phyloP scores from a whole-genome alignment of 2,888 invertebrate species.

The Timema cristinae region DNA sequence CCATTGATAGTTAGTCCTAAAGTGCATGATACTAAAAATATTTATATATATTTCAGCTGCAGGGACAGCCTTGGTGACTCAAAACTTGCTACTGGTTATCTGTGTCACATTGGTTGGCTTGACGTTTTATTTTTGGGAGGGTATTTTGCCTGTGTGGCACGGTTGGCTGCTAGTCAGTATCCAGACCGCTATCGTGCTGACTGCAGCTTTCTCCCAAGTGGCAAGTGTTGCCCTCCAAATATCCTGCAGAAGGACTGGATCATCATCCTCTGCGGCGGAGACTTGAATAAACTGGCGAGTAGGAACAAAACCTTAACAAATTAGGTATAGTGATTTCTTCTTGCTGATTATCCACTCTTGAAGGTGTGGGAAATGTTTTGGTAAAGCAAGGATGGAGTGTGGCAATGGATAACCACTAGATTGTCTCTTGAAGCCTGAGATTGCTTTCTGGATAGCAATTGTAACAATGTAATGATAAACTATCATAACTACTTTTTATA shows the following conservation, averaged over 20 bases:
- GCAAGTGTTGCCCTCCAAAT: constrained; percentile 44
- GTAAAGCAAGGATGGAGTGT: neutral
- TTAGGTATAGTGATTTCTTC: neutral
- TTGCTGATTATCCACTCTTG: too few species aligned
- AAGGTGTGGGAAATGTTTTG: too few species aligned
- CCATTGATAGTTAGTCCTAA: too few species aligned
- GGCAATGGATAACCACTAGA: neutral
- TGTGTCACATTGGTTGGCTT: constrained; percentile 42
- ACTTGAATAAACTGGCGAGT: constrained; percentile 44
- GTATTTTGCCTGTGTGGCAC: constrained; percentile 29
- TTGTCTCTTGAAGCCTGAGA: too few species aligned
- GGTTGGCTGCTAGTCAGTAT: constrained; percentile 32
- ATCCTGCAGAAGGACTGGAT: constrained; percentile 49
- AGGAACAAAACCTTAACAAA: constrained; percentile 10
- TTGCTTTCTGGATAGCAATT: too few species aligned
- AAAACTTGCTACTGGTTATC: constrained; percentile 45
- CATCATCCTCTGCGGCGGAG: constrained; percentile 44
- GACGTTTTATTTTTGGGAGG: constrained; percentile 30
- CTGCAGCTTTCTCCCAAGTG: constrained; percentile 44
- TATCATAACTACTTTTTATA: too few species aligned
- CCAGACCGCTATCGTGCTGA: constrained; percentile 40
- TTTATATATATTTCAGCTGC: constrained; percentile 42
- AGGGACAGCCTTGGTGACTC: constrained; percentile 42
- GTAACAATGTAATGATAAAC: too few species aligned
- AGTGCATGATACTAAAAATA: constrained; percentile 13